A percentile compares a stretch with the other conserved stretches of the same genome.
Conservation (phyloP, 92 coral and sea anemone species). For the Epizoanthus stellaris region DNA sequence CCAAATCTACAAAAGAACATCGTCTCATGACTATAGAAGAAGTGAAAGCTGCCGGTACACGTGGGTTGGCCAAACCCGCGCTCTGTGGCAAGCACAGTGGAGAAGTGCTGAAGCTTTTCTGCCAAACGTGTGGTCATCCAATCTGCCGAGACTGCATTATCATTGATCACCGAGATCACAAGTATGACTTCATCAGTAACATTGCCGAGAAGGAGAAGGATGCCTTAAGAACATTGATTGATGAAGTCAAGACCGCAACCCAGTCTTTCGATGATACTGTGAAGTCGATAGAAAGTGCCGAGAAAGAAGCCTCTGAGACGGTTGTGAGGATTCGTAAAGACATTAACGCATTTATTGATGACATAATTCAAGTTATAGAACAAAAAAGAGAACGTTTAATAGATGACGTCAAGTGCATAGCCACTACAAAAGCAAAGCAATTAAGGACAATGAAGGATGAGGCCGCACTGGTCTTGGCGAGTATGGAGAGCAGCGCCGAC, state of each 20-base stretch:
- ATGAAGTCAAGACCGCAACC: not conserved
- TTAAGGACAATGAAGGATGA: not conserved
- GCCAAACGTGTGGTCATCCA: no score
- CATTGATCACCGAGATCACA: constrained; percentile 4
- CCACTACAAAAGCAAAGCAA: not conserved
- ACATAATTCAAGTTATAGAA: not conserved
- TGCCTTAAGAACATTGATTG: not conserved
- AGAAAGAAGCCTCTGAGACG: not conserved
- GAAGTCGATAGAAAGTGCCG: not conserved
- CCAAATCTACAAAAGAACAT: constrained; percentile 45
- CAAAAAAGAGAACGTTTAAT: not conserved
- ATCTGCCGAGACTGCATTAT: not conserved
- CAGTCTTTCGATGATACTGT: not conserved
- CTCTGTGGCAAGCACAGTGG: no score
- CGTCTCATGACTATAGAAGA: constrained; percentile 63
- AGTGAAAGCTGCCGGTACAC: constrained; percentile 52
- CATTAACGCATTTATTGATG: not conserved
- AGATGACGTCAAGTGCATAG: not conserved
- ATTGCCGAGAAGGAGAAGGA: not conserved
- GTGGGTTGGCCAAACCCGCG: constrained; percentile 43
- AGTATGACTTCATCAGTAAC: not conserved
- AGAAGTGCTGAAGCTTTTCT: no score
- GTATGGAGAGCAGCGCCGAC: constrained; percentile 30
- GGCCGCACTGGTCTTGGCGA: no score
- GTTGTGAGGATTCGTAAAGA: not conserved